These are phyloP conservation scores for Oedothorax gibbosus DNA, from an alignment of 1,140 invertebrate genomes.

Conservation along the genomic window DNA sequence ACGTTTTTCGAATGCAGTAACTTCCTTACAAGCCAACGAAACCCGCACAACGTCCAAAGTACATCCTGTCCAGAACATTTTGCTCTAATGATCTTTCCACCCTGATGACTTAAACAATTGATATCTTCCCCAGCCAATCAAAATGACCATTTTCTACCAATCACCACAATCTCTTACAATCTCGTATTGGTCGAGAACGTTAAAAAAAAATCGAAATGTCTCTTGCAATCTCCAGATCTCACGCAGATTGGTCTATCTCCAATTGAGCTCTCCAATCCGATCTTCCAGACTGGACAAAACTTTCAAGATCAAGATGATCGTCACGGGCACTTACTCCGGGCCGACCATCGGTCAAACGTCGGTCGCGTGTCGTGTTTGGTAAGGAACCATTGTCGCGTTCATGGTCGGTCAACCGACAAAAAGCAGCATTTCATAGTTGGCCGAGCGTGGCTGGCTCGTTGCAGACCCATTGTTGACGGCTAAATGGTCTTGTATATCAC, in stretches of 20 bases:
- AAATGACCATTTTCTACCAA: no score
- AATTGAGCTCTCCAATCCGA: conserved; percentile 16
- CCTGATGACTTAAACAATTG: no score
- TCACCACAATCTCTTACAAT: no score
- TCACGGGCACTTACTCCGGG: conserved; percentile 16
- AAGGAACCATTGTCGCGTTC: conserved; percentile 31
- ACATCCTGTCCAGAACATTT: no score
- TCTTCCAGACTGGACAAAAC: conserved; percentile 8
- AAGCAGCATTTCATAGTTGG: conserved; percentile 40
- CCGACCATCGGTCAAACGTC: background rate
- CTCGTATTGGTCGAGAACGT: no score
- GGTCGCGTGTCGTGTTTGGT: conserved; percentile 20
- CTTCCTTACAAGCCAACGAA: no score
- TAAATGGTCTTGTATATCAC: conserved; percentile 46
- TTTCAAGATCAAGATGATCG: conserved; percentile 19
- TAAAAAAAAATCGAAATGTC: no score
- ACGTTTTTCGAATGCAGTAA: no score
- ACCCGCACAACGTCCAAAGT: no score
- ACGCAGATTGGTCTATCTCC: background rate
- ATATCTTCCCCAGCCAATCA: no score
- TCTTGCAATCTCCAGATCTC: no score
- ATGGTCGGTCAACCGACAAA: conserved; percentile 48
- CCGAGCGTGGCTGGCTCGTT: conserved; percentile 21
- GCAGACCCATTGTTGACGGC: conserved; percentile 22
- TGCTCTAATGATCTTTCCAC: no score